A percentile compares a stretch with the other conserved stretches of the same genome.
Evolutionary conservation across 64 coral and sea anemone species (phyloP).

Genomic region (Hydrozoanthus tunicans): DNA sequence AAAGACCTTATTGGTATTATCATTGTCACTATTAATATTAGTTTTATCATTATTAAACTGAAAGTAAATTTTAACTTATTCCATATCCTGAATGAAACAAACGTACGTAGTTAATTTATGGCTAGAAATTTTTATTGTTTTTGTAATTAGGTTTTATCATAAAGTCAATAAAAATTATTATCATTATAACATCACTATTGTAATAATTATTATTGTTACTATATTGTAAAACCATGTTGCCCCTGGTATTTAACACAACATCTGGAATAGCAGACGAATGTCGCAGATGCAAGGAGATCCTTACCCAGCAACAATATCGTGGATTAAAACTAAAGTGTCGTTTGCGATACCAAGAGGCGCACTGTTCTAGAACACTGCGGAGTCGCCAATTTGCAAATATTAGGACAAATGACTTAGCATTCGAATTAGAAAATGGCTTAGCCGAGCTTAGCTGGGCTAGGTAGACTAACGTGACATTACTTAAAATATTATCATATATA

Average conservation of each 20-base stretch:
- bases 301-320: too few species aligned
- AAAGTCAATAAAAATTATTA: constrained; percentile 2
- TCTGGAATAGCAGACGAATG: background rate
- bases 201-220: constrained; percentile 7
- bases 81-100: constrained; percentile 9
- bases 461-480: too few species aligned
- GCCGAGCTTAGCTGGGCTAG: too few species aligned
- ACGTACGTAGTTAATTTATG: background rate
- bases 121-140: background rate
- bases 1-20: background rate
- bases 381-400: too few species aligned
- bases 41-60: too few species aligned
- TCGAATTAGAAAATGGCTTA: too few species aligned
- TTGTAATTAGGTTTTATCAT: background rate
- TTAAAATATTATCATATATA: too few species aligned
- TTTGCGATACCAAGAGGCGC: too few species aligned
- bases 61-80: background rate
- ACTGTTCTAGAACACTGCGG: too few species aligned
- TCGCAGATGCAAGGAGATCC: too few species aligned
- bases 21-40: background rate
- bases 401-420: too few species aligned
- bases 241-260: background rate
- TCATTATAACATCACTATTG: background rate
- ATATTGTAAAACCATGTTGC: background rate
- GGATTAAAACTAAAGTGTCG: too few species aligned